Conservation (phyloP, 2,888 invertebrate species). For the Itoplectis maculator region DNA sequence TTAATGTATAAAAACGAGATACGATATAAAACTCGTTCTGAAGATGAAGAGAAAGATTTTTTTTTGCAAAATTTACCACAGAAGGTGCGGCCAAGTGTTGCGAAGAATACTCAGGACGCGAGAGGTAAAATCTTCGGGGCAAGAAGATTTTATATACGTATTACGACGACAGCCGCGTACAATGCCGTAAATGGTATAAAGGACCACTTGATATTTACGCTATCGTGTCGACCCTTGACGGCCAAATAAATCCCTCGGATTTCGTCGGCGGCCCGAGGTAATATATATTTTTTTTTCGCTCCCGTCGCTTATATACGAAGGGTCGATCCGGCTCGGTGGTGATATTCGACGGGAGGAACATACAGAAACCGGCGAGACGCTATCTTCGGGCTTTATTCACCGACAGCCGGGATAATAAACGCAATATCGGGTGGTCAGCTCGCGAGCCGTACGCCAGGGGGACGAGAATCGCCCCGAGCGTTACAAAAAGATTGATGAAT, state of each 20-base stretch:
- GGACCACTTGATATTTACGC: slow-evolving; percentile 47
- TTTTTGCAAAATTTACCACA: not conserved
- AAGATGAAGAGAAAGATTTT: not conserved
- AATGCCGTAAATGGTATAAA: slow-evolving; percentile 46
- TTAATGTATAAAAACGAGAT: not conserved
- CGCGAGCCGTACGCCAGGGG: slow-evolving; percentile 28
- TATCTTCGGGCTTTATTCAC: slow-evolving; percentile 49
- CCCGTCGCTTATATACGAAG: slow-evolving; percentile 11
- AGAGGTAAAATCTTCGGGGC: slow-evolving; percentile 1
- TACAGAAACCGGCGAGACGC: slow-evolving; percentile 22
- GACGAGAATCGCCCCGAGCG: slow-evolving; percentile 3
- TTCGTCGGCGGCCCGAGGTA: slow-evolving; percentile 10
- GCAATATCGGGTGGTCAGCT: slow-evolving; percentile 65
- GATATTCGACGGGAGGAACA: slow-evolving; percentile 43
- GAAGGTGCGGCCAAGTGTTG: slow-evolving; percentile 7
- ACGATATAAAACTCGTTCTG: not conserved
- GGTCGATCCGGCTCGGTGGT: slow-evolving; percentile 8
- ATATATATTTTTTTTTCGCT: slow-evolving; percentile 32
- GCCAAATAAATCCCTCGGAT: slow-evolving; percentile 49
- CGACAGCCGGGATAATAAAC: slow-evolving; percentile 57
- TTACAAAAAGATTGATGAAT: slow-evolving; percentile 1
- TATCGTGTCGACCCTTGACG: slow-evolving; percentile 32
- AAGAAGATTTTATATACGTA: slow-evolving; percentile 28
- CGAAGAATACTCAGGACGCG: not conserved
- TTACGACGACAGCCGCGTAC: slow-evolving; percentile 12